Conservation (phyloP, 2,888 invertebrate genomes). For the Cheilosia urbana region DNA sequence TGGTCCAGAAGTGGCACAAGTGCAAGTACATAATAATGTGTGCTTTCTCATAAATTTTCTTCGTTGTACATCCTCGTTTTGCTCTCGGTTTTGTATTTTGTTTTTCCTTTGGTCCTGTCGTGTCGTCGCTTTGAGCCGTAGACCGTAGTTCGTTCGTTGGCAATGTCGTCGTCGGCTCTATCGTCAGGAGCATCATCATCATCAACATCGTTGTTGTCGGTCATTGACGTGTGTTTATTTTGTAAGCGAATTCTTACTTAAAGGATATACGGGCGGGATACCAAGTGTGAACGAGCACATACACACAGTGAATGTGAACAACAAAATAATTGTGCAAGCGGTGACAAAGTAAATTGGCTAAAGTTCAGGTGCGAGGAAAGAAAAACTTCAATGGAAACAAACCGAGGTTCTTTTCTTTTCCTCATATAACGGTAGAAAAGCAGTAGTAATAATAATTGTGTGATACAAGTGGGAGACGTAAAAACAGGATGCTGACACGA, state of each 20-base stretch:
- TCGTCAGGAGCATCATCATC: slow-evolving; percentile 37
- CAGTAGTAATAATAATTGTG: slow-evolving; percentile 23
- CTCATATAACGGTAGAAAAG: slow-evolving; percentile 18
- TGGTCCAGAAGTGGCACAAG: slow-evolving; percentile 73
- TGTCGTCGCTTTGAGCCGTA: slow-evolving; percentile 57
- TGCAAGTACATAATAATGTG: slow-evolving; percentile 74
- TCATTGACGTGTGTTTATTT: slow-evolving; percentile 74
- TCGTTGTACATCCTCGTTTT: slow-evolving; percentile 56
- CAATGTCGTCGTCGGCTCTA: slow-evolving; percentile 67
- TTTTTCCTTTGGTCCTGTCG: background rate
- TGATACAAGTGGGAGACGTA: slow-evolving; percentile 44
- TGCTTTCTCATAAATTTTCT: slow-evolving; percentile 68
- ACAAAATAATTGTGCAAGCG: slow-evolving; percentile 70
- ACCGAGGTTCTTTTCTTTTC: slow-evolving; percentile 33
- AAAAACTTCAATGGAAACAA: slow-evolving; percentile 39
- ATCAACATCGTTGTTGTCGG: slow-evolving; percentile 42
- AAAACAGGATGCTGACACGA: slow-evolving; percentile 71
- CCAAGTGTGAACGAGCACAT: slow-evolving; percentile 28
- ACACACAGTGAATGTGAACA: slow-evolving; percentile 59
- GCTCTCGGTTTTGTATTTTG: slow-evolving; percentile 20
- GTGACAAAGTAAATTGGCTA: slow-evolving; percentile 72
- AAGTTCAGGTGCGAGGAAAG: slow-evolving; percentile 64
- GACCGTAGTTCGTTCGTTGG: slow-evolving; percentile 57
- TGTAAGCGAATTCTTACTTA: slow-evolving; percentile 47
- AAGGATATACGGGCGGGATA: slow-evolving; percentile 55